phyloP scores from a whole-genome alignment of 2,113 vertebrate genomes.

The Gracilinanus agilis region DNA sequence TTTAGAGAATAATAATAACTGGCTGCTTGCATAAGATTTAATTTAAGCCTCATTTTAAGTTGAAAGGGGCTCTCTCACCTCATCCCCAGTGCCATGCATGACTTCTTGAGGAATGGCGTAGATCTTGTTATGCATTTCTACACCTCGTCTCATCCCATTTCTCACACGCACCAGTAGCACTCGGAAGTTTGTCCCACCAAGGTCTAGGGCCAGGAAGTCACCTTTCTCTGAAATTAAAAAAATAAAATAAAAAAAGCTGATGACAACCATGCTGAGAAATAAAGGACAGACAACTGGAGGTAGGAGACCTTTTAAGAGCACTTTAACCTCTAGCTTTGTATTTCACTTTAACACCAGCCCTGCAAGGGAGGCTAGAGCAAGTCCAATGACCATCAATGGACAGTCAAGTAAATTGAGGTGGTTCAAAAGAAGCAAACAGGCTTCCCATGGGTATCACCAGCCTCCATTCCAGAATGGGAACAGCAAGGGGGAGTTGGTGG shows the following conservation, averaged over 20 bases:
- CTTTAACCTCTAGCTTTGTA: not conserved
- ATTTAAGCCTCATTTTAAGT: not conserved
- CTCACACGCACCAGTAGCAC: constrained; percentile 94
- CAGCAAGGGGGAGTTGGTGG: too few relatives aligned
- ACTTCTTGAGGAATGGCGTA: constrained; percentile 94
- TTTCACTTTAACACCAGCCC: not conserved
- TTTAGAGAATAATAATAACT: not conserved
- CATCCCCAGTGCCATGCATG: constrained; percentile 96
- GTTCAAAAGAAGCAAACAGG: not conserved
- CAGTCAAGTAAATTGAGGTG: not conserved
- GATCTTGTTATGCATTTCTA: constrained; percentile 99
- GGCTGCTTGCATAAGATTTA: not conserved
- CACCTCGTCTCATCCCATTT: constrained; percentile 87
- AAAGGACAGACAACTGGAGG: not conserved
- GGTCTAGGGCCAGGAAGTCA: constrained; percentile 95
- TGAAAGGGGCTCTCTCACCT: constrained; percentile 84
- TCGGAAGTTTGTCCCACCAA: constrained; percentile 97
- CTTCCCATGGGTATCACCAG: not conserved
- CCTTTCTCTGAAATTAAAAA: constrained; percentile 91
- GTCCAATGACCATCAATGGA: not conserved
- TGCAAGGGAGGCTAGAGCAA: not conserved
- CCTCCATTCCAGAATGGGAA: not conserved
- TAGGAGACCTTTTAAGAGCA: not conserved
- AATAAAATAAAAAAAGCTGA: not conserved
- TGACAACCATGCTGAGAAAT: not conserved